Evolutionary conservation across 2,797 vertebrate genomes (phyloP).

Genomic region (Oryzias sinensis): DNA sequence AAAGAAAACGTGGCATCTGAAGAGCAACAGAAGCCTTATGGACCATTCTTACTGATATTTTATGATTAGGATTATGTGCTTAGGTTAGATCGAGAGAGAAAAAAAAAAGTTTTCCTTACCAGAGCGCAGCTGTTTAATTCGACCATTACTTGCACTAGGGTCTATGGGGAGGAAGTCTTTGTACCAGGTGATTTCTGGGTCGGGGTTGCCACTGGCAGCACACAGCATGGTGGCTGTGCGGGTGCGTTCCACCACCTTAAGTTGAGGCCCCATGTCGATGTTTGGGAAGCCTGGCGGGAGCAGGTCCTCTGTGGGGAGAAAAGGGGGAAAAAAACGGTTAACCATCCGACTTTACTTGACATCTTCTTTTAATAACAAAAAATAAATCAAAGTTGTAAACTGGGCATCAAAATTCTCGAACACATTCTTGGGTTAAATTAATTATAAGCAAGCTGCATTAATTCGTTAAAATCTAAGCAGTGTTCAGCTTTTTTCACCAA

Average conservation of each 20-base stretch:
- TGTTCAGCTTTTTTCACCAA: background rate
- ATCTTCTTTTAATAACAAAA: background rate
- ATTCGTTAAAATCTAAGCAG: background rate
- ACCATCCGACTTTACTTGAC: too few relatives aligned
- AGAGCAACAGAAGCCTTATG: conserved; percentile 8
- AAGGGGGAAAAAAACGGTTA: conserved; percentile 4
- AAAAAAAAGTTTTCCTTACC: conserved; percentile 76
- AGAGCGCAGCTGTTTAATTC: conserved; percentile 96
- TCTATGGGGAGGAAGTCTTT: conserved; percentile 98
- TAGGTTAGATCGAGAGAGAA: background rate
- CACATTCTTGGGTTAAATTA: background rate
- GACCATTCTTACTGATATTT: background rate
- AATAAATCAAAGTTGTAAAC: background rate
- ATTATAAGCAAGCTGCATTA: background rate
- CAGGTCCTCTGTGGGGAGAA: conserved; percentile 86
- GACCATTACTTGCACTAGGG: conserved; percentile 89
- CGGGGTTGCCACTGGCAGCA: conserved; percentile 94
- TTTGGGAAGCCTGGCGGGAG: conserved; percentile 92
- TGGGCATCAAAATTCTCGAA: background rate
- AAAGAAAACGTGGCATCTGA: background rate
- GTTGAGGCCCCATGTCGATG: conserved; percentile 98
- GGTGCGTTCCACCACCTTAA: conserved; percentile 96
- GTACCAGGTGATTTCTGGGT: conserved; percentile 98
- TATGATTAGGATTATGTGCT: background rate
- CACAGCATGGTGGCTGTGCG: conserved; percentile 98